Percentiles rank a stretch among this genome's conserved stretches.
Conservation (phyloP, 2,797 vertebrate genomes). For the Urocyon cinereoargenteus region DNA sequence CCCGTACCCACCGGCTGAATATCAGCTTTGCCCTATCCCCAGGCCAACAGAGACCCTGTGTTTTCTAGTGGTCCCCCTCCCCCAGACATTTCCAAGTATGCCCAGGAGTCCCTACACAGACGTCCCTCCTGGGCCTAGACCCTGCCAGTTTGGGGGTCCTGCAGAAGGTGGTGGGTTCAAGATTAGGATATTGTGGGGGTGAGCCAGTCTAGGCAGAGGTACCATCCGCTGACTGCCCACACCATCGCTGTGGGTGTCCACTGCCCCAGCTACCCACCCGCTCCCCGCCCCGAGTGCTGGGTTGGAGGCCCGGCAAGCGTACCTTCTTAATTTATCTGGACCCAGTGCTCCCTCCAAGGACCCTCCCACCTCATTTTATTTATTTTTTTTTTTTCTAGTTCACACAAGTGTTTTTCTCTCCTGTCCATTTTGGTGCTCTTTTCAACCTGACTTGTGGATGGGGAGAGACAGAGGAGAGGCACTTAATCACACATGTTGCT, state of each 20-base stretch:
- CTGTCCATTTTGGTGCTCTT: not conserved
- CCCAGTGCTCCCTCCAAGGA: not conserved
- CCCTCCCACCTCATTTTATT: not conserved
- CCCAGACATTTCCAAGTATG: not conserved
- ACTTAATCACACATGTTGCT: not conserved
- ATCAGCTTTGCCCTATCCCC: not conserved
- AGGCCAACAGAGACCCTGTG: not conserved
- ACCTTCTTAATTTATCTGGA: not conserved
- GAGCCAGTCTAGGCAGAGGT: not conserved
- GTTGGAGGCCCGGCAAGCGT: not conserved
- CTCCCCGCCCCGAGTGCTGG: not conserved
- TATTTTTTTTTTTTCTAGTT: no score
- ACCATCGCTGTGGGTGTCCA: fast-evolving
- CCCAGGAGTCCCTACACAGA: not conserved
- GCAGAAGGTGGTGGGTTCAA: not conserved
- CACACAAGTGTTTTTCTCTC: not conserved
- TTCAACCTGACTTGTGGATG: not conserved
- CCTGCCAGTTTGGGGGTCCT: not conserved
- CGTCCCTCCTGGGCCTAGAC: no score
- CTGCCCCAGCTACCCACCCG: not conserved
- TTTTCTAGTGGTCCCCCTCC: not conserved
- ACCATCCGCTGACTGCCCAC: not conserved
- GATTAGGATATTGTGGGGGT: not conserved
- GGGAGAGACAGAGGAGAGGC: not conserved
- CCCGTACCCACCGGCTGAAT: not conserved